phyloP scores from a whole-genome alignment of 2,113 vertebrate species.

The Psittacara wagleri region DNA sequence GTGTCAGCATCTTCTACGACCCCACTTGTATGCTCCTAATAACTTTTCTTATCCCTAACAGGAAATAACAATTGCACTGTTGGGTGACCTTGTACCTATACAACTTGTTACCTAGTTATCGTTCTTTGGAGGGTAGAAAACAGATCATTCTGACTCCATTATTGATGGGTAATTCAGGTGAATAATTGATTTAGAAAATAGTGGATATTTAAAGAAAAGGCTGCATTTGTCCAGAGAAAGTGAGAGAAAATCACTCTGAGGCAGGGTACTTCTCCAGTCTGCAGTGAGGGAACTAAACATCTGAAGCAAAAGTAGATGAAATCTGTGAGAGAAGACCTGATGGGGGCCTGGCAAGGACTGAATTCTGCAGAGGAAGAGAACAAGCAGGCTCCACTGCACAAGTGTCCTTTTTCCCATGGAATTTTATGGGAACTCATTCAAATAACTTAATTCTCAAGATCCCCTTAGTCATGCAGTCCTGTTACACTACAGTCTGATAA shows the following conservation, averaged over 20 bases:
- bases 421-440: slow-evolving; percentile 3
- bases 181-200: not conserved
- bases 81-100: not conserved
- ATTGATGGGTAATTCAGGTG: not conserved
- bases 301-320: not conserved
- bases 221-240: not conserved
- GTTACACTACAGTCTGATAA: not conserved
- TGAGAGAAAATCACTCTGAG: not conserved
- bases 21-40: not conserved
- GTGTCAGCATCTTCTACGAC: not conserved
- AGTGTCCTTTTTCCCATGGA: not conserved
- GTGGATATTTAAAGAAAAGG: not conserved
- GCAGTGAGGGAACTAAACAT: not conserved
- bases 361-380: not conserved
- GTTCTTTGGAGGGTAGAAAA: not conserved
- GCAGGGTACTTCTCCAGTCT: not conserved
- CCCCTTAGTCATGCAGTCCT: not conserved
- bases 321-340: not conserved
- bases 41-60: not conserved
- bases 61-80: not conserved
- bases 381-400: not conserved
- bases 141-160: not conserved
- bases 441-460: slow-evolving; percentile 26
- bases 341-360: not conserved
- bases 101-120: not conserved